A percentile compares a stretch with the other conserved stretches of the same genome.
Evolutionary conservation across 2,113 vertebrate species (phyloP).

Genomic region (Oncorhynchus gorbuscha): DNA sequence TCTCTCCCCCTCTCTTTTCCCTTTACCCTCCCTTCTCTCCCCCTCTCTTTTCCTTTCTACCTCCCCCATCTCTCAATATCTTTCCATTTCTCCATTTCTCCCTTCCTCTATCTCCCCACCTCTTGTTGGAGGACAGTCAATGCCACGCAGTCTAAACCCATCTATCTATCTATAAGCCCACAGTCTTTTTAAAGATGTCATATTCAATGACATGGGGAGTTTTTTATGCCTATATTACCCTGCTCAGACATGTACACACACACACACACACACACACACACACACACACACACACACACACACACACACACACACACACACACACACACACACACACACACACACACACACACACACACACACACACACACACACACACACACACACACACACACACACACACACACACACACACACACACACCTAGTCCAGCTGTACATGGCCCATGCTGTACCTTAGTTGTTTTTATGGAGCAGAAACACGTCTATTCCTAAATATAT

Average conservation of each 20-base stretch:
- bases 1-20: not conserved
- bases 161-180: not conserved
- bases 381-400: slow-evolving; percentile 55
- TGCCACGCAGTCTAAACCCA: slow-evolving; percentile 10
- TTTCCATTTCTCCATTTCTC: too few relatives aligned
- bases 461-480: too few relatives aligned
- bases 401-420: slow-evolving; percentile 46
- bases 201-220: not conserved
- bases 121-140: slow-evolving; percentile 17
- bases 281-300: slow-evolving; percentile 40
- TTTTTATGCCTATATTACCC: not conserved
- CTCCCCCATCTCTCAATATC: not conserved
- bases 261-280: slow-evolving; percentile 30
- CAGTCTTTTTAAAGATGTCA: not conserved
- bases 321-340: slow-evolving; percentile 64
- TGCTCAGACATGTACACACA: slow-evolving; percentile 29
- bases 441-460: too few relatives aligned
- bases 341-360: slow-evolving; percentile 43
- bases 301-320: slow-evolving; percentile 62
- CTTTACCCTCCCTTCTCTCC: not conserved
- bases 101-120: too few relatives aligned
- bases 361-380: slow-evolving; percentile 49
- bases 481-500: too few relatives aligned
- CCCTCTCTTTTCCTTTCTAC: not conserved
- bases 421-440: not conserved